phyloP scores from a whole-genome alignment of 2,113 vertebrate species.

The Cervus canadensis region DNA sequence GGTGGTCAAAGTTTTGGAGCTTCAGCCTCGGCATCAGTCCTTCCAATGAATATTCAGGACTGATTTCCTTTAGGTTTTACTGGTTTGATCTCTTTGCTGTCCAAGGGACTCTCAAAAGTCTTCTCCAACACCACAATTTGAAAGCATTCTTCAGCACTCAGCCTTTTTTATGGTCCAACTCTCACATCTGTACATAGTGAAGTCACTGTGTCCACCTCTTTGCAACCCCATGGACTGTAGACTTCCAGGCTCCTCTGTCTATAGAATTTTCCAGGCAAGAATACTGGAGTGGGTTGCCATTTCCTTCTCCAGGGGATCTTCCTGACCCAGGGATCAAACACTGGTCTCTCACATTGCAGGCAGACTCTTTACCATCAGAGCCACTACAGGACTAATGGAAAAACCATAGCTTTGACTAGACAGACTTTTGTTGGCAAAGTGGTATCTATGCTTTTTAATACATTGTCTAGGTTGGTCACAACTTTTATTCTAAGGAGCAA shows the following conservation, averaged over 20 bases:
- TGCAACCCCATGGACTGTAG: neutral
- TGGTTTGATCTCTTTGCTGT: neutral
- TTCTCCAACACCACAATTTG: neutral
- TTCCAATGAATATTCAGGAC: neutral
- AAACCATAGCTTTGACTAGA: neutral
- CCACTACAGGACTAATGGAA: neutral
- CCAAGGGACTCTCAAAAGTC: neutral
- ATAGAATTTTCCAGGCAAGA: neutral
- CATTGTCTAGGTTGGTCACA: neutral
- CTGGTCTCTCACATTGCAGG: neutral
- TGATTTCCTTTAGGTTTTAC: neutral
- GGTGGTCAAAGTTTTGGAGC: neutral
- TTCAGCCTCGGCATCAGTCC: neutral
- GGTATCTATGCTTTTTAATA: neutral
- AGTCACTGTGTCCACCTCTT: neutral
- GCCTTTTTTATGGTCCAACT: neutral
- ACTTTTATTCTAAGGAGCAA: neutral
- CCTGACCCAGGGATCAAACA: neutral
- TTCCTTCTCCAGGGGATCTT: neutral
- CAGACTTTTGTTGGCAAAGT: neutral
- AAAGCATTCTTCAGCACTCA: neutral
- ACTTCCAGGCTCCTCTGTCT: neutral
- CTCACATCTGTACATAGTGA: neutral
- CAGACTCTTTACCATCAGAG: neutral
- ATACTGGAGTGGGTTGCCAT: neutral